A percentile compares a stretch with the other conserved stretches of the same genome.
Evolutionary conservation across 2,113 vertebrate genomes (phyloP).

Genomic region (Tursiops truncatus): DNA sequence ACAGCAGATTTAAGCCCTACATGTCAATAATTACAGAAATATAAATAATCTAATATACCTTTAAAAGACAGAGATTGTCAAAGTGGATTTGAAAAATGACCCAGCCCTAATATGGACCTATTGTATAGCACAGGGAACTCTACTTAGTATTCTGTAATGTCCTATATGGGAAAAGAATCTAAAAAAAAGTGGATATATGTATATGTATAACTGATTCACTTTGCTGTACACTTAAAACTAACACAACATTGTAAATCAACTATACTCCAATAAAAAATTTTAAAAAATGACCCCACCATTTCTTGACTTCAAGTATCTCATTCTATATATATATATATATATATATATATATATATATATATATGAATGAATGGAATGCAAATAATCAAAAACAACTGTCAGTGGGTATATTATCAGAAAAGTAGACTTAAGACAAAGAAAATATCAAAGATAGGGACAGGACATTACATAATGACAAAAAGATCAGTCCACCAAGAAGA

Average conservation of each 20-base stretch:
- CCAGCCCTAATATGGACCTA: background rate
- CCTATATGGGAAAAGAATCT: too few relatives aligned
- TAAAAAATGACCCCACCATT: background rate
- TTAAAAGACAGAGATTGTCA: background rate
- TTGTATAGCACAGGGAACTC: too few relatives aligned
- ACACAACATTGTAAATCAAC: too few relatives aligned
- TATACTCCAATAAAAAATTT: too few relatives aligned
- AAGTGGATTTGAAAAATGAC: background rate
- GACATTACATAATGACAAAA: background rate
- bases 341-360: background rate
- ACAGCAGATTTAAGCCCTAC: background rate
- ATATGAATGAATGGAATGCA: background rate
- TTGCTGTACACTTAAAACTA: too few relatives aligned
- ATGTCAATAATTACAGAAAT: background rate
- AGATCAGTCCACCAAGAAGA: background rate
- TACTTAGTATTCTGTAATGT: too few relatives aligned
- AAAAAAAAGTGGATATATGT: too few relatives aligned
- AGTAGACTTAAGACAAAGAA: background rate
- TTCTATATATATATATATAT: background rate
- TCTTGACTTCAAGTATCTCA: background rate
- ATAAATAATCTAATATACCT: background rate
- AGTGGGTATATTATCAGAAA: background rate
- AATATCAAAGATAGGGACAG: background rate
- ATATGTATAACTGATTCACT: too few relatives aligned
- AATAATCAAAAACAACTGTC: background rate